Evolutionary conservation across 2,797 vertebrate genomes (phyloP).

Genomic region (Fistularia tabacaria): DNA sequence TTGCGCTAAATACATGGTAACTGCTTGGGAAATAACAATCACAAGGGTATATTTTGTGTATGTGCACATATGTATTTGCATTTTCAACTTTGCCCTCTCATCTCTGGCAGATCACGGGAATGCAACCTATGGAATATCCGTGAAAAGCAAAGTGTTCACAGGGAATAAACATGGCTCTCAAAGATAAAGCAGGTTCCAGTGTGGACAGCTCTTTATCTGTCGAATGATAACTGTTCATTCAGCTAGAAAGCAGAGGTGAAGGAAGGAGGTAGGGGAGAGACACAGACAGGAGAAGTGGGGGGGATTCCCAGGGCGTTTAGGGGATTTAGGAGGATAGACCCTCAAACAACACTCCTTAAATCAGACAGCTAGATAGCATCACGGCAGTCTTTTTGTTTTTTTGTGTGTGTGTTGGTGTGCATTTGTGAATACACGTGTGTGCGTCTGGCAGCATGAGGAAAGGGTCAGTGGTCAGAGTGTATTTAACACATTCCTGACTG

Average conservation of each 20-base stretch:
- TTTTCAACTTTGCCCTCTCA: conserved; percentile 28
- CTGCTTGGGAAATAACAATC: conserved; percentile 37
- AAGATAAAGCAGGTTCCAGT: conserved; percentile 66
- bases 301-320: conserved; percentile 68
- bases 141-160: conserved; percentile 48
- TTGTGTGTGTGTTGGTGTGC: no score
- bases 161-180: conserved; percentile 64
- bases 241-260: conserved; percentile 57
- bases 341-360: conserved; percentile 66
- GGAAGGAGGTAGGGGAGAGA: conserved; percentile 39
- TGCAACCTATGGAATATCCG: conserved; percentile 44
- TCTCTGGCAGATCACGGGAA: conserved; percentile 47
- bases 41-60: conserved; percentile 14
- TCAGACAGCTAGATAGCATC: conserved; percentile 66
- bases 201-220: conserved; percentile 68
- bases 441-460: not conserved
- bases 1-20: conserved; percentile 41
- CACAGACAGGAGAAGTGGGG: conserved; percentile 37
- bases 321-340: conserved; percentile 71
- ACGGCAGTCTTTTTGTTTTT: conserved; percentile 42
- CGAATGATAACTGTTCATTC: conserved; percentile 71
- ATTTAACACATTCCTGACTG: no score
- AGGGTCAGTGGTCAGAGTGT: no score
- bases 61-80: conserved; percentile 8
- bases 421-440: no score